Base-by-base conservation (phyloP, 2,888 invertebrate genomes). In the Drosophila anomalata region DNA sequence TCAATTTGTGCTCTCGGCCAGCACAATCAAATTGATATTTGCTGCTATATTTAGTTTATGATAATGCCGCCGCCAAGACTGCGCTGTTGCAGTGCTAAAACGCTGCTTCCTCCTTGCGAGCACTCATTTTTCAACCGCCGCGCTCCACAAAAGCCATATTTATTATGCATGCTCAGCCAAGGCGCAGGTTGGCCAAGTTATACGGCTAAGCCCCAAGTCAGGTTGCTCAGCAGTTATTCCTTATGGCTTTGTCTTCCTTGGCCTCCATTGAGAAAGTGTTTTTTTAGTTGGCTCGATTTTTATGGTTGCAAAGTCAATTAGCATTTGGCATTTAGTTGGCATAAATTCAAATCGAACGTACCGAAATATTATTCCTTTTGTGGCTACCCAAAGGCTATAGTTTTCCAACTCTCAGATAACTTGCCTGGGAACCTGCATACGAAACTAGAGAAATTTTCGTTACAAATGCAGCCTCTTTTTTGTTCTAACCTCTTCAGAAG, bases 21-120 rank as follows among this genome's bases (percentile, higher is more conserved):
- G 75, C 73, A 72, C 87, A 87, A 87, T 86, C 80, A 86, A 86
- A 86, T 86, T 86, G 85, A 85, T 86, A 87, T 87, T 86, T 83
- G 86, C 87, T 87, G 87, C 75, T 83, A 85, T 83, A 86, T 87
- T 86, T 86, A 87, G 87, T 86, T 86, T 86, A 87, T 86, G 85
- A 87, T 86, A 83, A 87, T 87, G 85, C 80, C 80, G 77, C 73
- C 76, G 72, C 44, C 22, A 20, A 20, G 22, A 75, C 63, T 57
- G 46, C 50, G 66, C 50, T 22, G 47, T 71, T 59, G 22, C 46
- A 44, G 71, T 55, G 61, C 59, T 82, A 81, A 85, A 82, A 79
- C 65, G 82, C 69, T 74, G 85, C 71, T 79, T 81, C 80, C 85
- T 85, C 57, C 74, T 52, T 50, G 44, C 51, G 44, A 52, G 61